Conservation (phyloP, 2,888 invertebrate genomes). For the Drosophila ezoana region DNA sequence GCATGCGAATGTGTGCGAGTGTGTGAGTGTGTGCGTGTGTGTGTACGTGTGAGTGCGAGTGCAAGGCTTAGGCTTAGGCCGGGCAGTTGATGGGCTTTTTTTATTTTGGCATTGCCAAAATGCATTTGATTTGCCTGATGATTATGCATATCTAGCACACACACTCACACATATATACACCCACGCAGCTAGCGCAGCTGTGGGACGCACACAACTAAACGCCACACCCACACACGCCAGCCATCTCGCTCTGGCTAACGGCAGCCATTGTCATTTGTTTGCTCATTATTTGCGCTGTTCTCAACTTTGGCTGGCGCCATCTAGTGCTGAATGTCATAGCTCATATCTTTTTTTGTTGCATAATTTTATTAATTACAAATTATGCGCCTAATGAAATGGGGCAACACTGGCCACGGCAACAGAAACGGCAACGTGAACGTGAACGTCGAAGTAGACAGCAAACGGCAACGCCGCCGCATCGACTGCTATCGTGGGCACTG, state of each 20-base stretch:
- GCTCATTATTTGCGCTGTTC: conserved; percentile 17
- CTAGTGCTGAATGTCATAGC: conserved; percentile 29
- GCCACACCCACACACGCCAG: conserved; percentile 48
- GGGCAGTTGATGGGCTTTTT: conserved; percentile 31
- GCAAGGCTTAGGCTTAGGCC: conserved; percentile 26
- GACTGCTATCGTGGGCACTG: conserved; percentile 49
- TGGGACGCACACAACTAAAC: conserved; percentile 15
- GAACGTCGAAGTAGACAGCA: conserved; percentile 32
- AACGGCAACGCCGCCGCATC: conserved; percentile 39
- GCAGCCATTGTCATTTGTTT: conserved; percentile 25
- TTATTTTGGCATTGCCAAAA: conserved; percentile 47
- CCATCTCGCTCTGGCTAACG: conserved; percentile 43
- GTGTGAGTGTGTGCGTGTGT: background rate
- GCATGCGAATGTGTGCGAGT: conserved; percentile 5
- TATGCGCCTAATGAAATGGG: conserved; percentile 74
- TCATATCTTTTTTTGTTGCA: conserved; percentile 40
- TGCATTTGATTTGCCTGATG: conserved; percentile 63
- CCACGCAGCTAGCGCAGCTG: background rate
- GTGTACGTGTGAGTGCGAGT: conserved; percentile 10
- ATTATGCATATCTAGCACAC: conserved; percentile 39
- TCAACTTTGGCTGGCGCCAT: conserved; percentile 35
- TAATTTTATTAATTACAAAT: conserved; percentile 76
- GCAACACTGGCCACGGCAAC: conserved; percentile 28
- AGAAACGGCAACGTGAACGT: background rate
- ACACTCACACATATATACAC: conserved; percentile 14